Percentiles rank a stretch among this genome's conserved stretches.
phyloP scores from a whole-genome alignment of 2,888 invertebrate species.

The Gibbula magus region DNA sequence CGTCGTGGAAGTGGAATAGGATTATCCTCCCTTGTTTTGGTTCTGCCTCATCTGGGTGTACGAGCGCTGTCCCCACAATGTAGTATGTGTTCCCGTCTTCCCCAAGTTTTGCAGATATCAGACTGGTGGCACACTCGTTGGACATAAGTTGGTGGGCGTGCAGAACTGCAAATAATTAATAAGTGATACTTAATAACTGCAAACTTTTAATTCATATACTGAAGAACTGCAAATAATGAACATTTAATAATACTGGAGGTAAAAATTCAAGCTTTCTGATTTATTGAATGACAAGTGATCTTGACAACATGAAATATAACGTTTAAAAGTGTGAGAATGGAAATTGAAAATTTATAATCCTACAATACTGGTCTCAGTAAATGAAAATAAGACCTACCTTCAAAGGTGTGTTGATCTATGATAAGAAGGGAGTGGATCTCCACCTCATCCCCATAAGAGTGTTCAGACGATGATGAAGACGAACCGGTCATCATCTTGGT shows the following conservation, averaged over 20 bases:
- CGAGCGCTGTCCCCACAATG: slow-evolving; percentile 91
- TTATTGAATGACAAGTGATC: background rate
- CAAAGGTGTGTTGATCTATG: slow-evolving; percentile 97
- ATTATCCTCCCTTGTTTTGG: slow-evolving; percentile 93
- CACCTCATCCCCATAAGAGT: slow-evolving; percentile 84
- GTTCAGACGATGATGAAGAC: slow-evolving; percentile 77
- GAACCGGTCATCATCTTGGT: slow-evolving; percentile 70
- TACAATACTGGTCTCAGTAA: background rate
- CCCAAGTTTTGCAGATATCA: slow-evolving; percentile 92
- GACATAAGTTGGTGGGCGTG: slow-evolving; percentile 95
- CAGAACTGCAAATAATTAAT: slow-evolving; percentile 80
- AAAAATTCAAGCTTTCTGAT: no score
- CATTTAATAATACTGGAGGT: no score
- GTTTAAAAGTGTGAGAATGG: background rate
- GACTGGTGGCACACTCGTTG: slow-evolving; percentile 91
- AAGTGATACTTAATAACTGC: no score
- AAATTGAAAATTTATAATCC: background rate
- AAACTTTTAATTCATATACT: no score
- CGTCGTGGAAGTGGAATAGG: slow-evolving; percentile 89
- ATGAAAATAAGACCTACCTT: slow-evolving; percentile 76
- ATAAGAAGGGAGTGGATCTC: slow-evolving; percentile 90
- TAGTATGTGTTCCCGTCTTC: slow-evolving; percentile 94
- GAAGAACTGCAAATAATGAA: slow-evolving; percentile 82
- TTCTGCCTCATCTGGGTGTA: slow-evolving; percentile 96
- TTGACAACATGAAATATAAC: background rate